Evolutionary conservation across 2,888 invertebrate species (phyloP).

Genomic region (Tholera decimalis): DNA sequence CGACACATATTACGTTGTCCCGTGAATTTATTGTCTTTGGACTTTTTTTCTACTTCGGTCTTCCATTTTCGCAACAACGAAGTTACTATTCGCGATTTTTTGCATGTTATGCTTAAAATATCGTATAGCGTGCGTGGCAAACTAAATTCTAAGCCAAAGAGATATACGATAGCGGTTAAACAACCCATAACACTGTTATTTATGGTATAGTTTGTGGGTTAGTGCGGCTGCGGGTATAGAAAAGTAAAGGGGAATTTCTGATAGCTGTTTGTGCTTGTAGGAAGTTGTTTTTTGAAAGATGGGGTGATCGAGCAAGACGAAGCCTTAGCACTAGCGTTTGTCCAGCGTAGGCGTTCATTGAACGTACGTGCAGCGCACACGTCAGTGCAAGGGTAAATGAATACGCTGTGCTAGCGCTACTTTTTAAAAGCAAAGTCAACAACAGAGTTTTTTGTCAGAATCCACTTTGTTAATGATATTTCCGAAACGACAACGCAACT

Average conservation of each 20-base stretch:
- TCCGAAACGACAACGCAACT: no score
- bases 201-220: constrained; percentile 21
- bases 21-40: constrained; percentile 15
- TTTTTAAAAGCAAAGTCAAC: no score
- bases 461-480: no score
- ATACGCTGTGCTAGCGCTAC: no score
- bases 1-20: constrained; percentile 13
- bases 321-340: no score
- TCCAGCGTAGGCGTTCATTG: no score
- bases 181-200: constrained; percentile 31
- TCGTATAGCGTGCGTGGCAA: constrained; percentile 42
- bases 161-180: constrained; percentile 27
- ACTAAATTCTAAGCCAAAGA: constrained; percentile 17
- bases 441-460: no score
- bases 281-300: background rate
- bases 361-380: no score
- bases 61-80: constrained; percentile 10
- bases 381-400: no score
- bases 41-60: background rate
- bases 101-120: constrained; percentile 16
- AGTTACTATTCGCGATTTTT: constrained; percentile 19
- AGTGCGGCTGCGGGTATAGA: background rate
- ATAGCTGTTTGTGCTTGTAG: background rate
- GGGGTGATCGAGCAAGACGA: background rate
- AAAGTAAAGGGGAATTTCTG: constrained; percentile 6